Evolutionary conservation across 2,888 invertebrate genomes (phyloP).

Genomic region (Phania funesta): DNA sequence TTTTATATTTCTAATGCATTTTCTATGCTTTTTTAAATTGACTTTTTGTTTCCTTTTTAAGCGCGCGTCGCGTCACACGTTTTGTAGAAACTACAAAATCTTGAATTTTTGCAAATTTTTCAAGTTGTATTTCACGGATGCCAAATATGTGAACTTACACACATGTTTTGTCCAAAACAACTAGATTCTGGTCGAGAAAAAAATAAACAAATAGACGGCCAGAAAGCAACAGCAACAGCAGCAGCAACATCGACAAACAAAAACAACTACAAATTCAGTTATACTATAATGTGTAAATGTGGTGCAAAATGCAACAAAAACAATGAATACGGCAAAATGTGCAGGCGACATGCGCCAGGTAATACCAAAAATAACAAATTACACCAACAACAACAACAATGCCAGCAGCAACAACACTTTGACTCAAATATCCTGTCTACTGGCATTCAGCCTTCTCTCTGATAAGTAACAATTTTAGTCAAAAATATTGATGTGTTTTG

Average conservation of each 20-base stretch:
- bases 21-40: background rate
- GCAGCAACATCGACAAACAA: slow-evolving; percentile 28
- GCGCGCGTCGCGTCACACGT: slow-evolving; percentile 19
- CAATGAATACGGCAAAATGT: slow-evolving; percentile 45
- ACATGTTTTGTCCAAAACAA: slow-evolving; percentile 55
- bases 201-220: background rate
- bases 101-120: slow-evolving; percentile 18
- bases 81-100: slow-evolving; percentile 34
- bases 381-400: background rate
- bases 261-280: background rate
- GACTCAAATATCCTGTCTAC: background rate
- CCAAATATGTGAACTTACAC: slow-evolving; percentile 58
- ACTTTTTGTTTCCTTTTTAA: slow-evolving; percentile 25
- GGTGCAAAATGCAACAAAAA: slow-evolving; percentile 31
- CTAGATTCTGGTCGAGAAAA: slow-evolving; percentile 35
- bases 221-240: slow-evolving; percentile 3
- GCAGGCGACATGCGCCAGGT: slow-evolving; percentile 66
- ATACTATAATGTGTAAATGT: slow-evolving; percentile 27
- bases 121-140: slow-evolving; percentile 49
- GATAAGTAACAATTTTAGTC: background rate
- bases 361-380: slow-evolving; percentile 48
- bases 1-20: slow-evolving; percentile 19
- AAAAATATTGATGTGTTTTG: background rate
- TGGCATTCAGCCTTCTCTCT: slow-evolving; percentile 8
- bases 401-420: slow-evolving; percentile 12